Conservation (phyloP, 2,888 invertebrate species). For the Papilio protenor region DNA sequence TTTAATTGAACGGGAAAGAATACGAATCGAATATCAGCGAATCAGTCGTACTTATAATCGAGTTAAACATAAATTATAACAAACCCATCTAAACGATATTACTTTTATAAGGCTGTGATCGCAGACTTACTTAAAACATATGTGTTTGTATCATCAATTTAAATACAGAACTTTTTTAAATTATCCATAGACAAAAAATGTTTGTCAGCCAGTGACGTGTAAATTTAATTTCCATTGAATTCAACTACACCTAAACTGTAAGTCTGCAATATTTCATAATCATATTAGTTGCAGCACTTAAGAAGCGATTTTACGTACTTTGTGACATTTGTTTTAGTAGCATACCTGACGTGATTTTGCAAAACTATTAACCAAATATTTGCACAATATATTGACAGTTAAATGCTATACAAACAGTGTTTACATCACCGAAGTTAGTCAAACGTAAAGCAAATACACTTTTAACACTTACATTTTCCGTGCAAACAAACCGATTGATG, state of each 20-base stretch:
- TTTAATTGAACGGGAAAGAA: neutral
- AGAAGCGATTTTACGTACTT: neutral
- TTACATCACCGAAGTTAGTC: conserved; percentile 6
- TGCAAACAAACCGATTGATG: conserved; percentile 16
- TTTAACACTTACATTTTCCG: conserved; percentile 26
- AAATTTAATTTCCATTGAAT: no score
- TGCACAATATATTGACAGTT: conserved; percentile 4
- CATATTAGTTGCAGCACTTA: neutral
- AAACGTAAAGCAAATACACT: conserved; percentile 32
- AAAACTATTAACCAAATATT: conserved; percentile 1
- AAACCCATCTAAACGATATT: no score
- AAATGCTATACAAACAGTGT: neutral
- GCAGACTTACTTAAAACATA: no score
- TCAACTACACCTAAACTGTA: no score
- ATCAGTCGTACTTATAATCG: no score
- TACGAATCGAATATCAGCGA: neutral
- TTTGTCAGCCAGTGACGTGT: no score
- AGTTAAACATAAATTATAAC: no score
- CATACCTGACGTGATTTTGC: neutral
- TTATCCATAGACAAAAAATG: no score
- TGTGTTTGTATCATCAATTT: no score
- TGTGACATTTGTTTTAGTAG: neutral
- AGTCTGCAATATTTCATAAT: neutral
- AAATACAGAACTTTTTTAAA: no score
- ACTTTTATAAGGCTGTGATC: no score